Evolutionary conservation across 2,797 vertebrate genomes (phyloP).

Genomic region (Acomys russatus): DNA sequence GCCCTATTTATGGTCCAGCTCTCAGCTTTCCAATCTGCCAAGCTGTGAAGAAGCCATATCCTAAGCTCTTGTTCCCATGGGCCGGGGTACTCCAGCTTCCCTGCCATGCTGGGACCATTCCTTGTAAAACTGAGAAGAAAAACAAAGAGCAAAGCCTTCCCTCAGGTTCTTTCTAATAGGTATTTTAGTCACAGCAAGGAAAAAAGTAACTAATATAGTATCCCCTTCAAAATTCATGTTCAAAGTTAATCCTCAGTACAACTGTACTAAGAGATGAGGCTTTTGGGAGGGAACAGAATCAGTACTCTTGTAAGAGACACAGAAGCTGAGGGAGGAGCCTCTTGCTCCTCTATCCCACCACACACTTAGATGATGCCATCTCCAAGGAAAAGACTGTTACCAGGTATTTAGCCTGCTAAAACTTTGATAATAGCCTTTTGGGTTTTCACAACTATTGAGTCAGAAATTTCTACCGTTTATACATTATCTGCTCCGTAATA

Average conservation of each 20-base stretch:
- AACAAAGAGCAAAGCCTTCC: not conserved
- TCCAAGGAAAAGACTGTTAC: not conserved
- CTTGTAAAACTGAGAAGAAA: not conserved
- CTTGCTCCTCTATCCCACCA: not conserved
- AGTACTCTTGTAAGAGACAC: not conserved
- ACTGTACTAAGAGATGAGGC: not conserved
- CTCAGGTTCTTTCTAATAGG: not conserved
- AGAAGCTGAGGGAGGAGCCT: not conserved
- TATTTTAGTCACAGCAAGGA: not conserved
- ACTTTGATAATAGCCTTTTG: not conserved
- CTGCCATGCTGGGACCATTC: not conserved
- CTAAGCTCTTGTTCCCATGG: not conserved
- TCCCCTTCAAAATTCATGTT: not conserved
- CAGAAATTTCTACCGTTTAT: not conserved
- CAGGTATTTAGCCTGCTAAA: not conserved
- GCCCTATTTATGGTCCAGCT: not conserved
- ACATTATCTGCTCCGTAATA: no score
- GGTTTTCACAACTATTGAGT: not conserved
- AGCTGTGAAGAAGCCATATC: not conserved
- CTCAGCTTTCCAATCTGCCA: not conserved
- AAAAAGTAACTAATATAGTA: not conserved
- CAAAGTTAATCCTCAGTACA: not conserved
- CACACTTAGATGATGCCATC: not conserved
- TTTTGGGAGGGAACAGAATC: not conserved
- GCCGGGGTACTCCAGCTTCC: not conserved